Conservation (phyloP, 2,113 vertebrate species). For the Sinocyclocheilus anshuiensis region DNA sequence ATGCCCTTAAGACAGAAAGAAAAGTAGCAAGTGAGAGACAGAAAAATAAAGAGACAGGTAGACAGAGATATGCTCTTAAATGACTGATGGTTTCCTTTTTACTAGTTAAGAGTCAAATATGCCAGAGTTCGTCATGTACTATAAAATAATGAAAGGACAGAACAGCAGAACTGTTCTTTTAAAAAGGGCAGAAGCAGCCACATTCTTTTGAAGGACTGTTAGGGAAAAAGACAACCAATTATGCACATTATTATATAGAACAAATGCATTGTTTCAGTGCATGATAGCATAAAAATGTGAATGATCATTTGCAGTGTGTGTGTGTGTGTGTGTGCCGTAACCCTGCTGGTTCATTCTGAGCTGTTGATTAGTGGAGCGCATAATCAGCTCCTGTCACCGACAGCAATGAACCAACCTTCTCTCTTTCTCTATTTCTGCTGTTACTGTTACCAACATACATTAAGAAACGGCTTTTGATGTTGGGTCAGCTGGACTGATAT, state of each 20-base stretch:
- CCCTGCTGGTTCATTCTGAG: constrained; percentile 70
- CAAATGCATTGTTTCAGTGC: constrained; percentile 13
- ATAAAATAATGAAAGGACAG: constrained; percentile 25
- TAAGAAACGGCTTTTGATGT: constrained; percentile 1
- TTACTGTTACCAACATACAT: constrained; percentile 38
- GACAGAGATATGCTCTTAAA: background rate
- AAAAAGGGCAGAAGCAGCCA: constrained; percentile 30
- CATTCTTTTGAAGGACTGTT: background rate
- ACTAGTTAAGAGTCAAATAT: constrained; percentile 59
- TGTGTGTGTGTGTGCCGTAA: constrained; percentile 66
- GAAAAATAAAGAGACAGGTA: background rate
- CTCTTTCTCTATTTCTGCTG: constrained; percentile 20
- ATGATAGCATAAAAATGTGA: constrained; percentile 39
- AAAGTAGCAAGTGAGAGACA: background rate
- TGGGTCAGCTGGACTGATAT: constrained; percentile 8
- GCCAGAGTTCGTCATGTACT: constrained; percentile 57
- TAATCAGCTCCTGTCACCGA: constrained; percentile 78
- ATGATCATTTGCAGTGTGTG: constrained; percentile 46
- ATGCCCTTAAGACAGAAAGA: constrained; percentile 1
- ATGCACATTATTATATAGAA: constrained; percentile 36
- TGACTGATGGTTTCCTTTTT: constrained; percentile 56
- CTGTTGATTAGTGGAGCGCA: constrained; percentile 79
- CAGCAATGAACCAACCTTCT: constrained; percentile 61
- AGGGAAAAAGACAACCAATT: constrained; percentile 9
- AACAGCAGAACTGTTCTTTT: constrained; percentile 35